Base-by-base conservation (phyloP, 2,888 invertebrate genomes). In the Encarsia formosa region DNA sequence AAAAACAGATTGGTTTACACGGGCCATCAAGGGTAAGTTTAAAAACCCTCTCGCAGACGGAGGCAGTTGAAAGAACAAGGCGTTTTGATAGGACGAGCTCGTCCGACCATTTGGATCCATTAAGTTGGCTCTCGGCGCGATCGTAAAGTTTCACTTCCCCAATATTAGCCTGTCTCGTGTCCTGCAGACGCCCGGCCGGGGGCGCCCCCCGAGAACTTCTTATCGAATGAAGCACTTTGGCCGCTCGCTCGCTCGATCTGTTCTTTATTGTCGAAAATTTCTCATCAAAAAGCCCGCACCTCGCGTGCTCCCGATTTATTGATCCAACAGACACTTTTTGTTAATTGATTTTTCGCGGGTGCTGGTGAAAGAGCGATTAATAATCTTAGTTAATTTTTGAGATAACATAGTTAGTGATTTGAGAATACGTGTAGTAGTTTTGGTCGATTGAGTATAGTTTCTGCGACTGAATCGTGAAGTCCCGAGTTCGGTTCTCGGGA, bases 81-180 rank as follows among this genome's bases (percentile, higher is more conserved):
- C 20, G 5, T 37, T 23, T 18, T 29, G 23, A 37, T 43, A 43
- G 19, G 9, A 6, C 9, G n/a, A n/a, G n/a, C n/a, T n/a, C n/a
- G n/a, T n/a, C n/a, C n/a, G 39, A n/a, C 50, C 50, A 50, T 54
- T 50, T 38, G 46, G 47, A 38, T 31, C 48, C 51, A 51, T 55
- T 51, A 51, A 40, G 40, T 46, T 39, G 18, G 16, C 15, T 15
- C 23, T 5, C 35, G 18, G 24, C 39, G 2, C n/a, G 11, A 13
- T 23, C 54, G 47, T 50, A 43, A 54, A 54, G 50, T 50, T 50
- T 54, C 47, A 50, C 47, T 50, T 50, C 15, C n/a, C 42, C 46
- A 23, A 54, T 50, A 54, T 54, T 54, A 50, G 43, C 41, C 24
- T 24, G 24, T 38, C 15, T 47, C 39, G 31, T 37, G 15, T 22